Base-by-base conservation (phyloP, 2,888 invertebrate species). In the Ceriagrion tenellum region DNA sequence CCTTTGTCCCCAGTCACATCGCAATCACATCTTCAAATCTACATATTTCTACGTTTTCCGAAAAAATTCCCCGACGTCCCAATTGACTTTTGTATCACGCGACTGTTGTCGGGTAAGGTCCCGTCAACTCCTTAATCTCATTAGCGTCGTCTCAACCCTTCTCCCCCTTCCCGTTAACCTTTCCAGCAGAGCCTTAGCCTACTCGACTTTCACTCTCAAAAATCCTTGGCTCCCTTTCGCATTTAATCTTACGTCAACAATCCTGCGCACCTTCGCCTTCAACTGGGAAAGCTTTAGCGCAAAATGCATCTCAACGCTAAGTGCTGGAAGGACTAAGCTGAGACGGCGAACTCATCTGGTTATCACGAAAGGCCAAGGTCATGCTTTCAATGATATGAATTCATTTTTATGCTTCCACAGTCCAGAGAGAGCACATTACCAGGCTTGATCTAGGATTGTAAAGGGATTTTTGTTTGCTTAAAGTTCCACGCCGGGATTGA, bases 161-260 rank as follows among this genome's bases (percentile, higher is more conserved):
- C 35, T 16, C 26, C 30, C 10, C 30, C 12, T 12, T 30, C 13
- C 6, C 35, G 35, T 81, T 81, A 81, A 81, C 81, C 81, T 81
- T 81, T 35, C 81, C 35, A 1, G 81, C 81, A 16, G 8, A 35
- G 26, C 81, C n/a, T 81, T 81, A 35, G 13, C 81, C 81, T 35
- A 81, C 35, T 81, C 81, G 18, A 81, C 81, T 81, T 81, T 81
- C 81, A 81, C 81, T 81, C 81, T 81, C 35, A 16, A 30, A 69
- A 81, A 81, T 81, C 1, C 81, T 2, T 81, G 3, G 3, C 26
- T 81, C 13, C 81, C 30, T 81, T 81, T 16, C 81, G 18, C 30
- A 35, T 81, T 35, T 18, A 81, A 81, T 30, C 30, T 16, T 30
- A 13, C 16, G 81, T 81, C 81, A 81, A 81, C 74, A 81, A 81